Evolutionary conservation across 2,113 vertebrate genomes (phyloP).

Genomic region (Myotis davidii): DNA sequence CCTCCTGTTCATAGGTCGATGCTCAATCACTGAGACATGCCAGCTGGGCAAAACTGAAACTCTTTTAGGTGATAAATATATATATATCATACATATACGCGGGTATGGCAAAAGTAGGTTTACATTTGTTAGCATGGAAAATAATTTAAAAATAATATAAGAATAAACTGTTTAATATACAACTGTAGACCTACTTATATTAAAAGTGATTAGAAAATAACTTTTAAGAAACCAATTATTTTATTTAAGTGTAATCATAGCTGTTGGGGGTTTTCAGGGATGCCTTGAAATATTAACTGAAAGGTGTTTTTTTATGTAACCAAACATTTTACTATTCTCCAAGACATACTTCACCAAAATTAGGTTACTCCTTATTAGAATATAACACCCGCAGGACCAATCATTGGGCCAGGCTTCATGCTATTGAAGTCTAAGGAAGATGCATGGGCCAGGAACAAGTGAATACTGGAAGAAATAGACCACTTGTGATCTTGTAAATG

Average conservation of each 20-base stretch:
- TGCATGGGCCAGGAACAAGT: neutral
- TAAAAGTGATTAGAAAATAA: neutral
- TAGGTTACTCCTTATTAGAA: neutral
- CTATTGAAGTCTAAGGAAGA: neutral
- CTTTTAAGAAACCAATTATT: neutral
- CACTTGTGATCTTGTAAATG: neutral
- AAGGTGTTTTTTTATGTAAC: neutral
- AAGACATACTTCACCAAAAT: neutral
- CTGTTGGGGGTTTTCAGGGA: neutral
- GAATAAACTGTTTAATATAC: too few species aligned
- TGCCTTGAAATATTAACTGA: neutral
- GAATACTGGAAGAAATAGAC: neutral
- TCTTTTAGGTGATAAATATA: too few species aligned
- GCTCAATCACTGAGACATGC: too few species aligned
- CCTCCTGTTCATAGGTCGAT: too few species aligned
- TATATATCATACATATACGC: too few species aligned
- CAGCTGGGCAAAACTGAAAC: neutral
- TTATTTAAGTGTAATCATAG: neutral
- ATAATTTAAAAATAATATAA: too few species aligned
- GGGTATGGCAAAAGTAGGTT: too few species aligned
- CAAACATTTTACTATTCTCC: neutral
- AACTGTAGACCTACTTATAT: neutral
- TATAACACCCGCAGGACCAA: neutral
- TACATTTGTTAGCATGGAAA: too few species aligned
- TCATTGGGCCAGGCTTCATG: neutral